A percentile compares a stretch with the other conserved stretches of the same genome.
Conservation (phyloP, 2,888 invertebrate species). For the Eristalinus sepulchralis region DNA sequence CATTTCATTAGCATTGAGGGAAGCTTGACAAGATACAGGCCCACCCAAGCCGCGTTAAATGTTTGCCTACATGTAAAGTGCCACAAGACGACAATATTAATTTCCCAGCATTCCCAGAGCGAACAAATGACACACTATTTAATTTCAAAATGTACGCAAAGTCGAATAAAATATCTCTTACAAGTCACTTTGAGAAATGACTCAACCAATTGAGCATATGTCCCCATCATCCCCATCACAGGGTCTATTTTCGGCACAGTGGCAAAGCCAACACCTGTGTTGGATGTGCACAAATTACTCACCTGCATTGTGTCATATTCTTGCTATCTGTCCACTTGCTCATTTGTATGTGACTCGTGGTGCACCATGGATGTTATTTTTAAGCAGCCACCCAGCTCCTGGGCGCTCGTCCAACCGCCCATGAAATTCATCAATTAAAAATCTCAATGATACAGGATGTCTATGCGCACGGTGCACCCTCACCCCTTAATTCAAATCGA, state of each 20-base stretch:
- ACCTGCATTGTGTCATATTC: slow-evolving; percentile 24
- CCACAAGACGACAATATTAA: neutral
- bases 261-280: slow-evolving; percentile 43
- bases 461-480: neutral
- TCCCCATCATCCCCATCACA: neutral
- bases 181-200: slow-evolving; percentile 30
- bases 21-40: no score
- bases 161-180: slow-evolving; percentile 1
- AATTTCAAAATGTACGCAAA: neutral
- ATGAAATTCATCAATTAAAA: slow-evolving; percentile 11
- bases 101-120: neutral
- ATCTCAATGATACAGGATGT: neutral
- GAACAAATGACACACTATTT: neutral
- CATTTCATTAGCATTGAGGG: no score
- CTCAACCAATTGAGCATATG: slow-evolving; percentile 33
- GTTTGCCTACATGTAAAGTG: neutral
- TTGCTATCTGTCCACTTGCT: neutral
- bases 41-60: no score
- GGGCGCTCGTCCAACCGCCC: slow-evolving; percentile 22
- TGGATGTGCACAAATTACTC: slow-evolving; percentile 17
- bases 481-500: neutral
- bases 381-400: slow-evolving; percentile 3
- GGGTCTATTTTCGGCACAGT: slow-evolving; percentile 15
- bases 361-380: slow-evolving; percentile 32
- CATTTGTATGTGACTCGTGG: neutral